Evolutionary conservation across 2,113 vertebrate species (phyloP).

Genomic region (Ophiodon elongatus): DNA sequence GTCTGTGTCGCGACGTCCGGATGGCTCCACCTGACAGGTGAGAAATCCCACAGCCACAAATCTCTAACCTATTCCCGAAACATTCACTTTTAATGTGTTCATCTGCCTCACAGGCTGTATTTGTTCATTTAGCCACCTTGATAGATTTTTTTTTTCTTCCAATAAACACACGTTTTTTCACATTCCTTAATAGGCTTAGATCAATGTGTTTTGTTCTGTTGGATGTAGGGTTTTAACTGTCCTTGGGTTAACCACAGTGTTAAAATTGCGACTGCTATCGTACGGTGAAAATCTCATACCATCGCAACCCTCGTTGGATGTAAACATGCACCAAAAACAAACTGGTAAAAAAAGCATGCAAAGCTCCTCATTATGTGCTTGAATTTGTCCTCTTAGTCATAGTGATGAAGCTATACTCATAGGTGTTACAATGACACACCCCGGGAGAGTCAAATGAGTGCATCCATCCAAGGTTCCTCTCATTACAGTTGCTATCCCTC

Average conservation of each 20-base stretch:
- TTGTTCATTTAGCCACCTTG: background rate
- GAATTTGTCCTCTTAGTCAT: constrained; percentile 23
- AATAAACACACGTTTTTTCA: background rate
- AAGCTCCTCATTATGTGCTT: constrained; percentile 14
- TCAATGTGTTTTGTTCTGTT: background rate
- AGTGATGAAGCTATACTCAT: constrained; percentile 5
- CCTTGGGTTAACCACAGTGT: background rate
- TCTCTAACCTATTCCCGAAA: background rate
- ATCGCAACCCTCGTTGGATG: background rate
- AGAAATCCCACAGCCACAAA: constrained; percentile 18
- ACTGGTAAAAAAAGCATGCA: constrained; percentile 7
- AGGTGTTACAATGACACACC: constrained; percentile 42
- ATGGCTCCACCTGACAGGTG: constrained; percentile 83
- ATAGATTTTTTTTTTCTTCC: background rate
- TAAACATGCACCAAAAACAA: constrained; percentile 14
- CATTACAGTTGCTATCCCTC: constrained; percentile 37
- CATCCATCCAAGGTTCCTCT: constrained; percentile 35
- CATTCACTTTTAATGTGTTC: background rate
- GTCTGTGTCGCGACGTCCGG: constrained; percentile 80
- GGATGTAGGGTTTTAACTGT: background rate
- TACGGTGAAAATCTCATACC: background rate
- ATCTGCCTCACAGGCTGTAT: background rate
- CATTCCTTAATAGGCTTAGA: background rate
- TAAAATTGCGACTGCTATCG: background rate
- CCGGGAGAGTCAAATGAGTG: background rate